Evolutionary conservation across 92 coral and sea anemone species (phyloP), one percentile per base, ranked within the genome.

Genomic region (Parazoanthus darwini): DNA sequence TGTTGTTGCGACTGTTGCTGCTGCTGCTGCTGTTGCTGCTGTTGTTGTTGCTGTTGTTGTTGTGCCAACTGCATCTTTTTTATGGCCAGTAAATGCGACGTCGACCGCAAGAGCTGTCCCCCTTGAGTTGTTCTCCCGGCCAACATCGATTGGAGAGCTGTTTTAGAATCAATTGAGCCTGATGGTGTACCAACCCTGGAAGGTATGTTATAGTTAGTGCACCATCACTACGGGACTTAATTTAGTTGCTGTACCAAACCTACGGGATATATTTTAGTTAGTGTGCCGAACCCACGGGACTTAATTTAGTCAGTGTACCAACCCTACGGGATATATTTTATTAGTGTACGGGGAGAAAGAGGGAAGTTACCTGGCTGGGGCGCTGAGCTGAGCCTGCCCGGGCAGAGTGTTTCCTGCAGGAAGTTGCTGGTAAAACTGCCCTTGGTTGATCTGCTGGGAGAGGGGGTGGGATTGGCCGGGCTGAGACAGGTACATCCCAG

Each of bases 1-100:
- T 85, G 89, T 22, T 94, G 97, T 14, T 94, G 96, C 4, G 2
- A 4, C 4, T 82, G 93, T 51, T 90, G 82, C 5, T 81, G 86
- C 59, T 93, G 96, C 15, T 85, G 89, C 26, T 92, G 97, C 16
- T 94, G 96, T 39, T 92, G 97, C 16, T 94, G 96, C 33, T 92
- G 98, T 29, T 88, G 98, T 54, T 92, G 98, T 23, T 92, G 93
- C 14, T 89, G 94, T n/a, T 87, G 94, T 36, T 89, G 95, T 59
- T 83, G 89, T 74, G 48, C 87, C 68, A 70, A 25, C 20, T 46
- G 87, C 6, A 67, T 56, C 65, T 84, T 84, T 36, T 84, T 84
- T 4, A 84, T 4, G 15, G 85, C 73, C 20, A 88, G 25, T 2
- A 78, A 79, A 23, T 83, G 91, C 43, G 79, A 58, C 9, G 84